phyloP scores from a whole-genome alignment of 1,140 invertebrate genomes.

The Drosophila burlai region DNA sequence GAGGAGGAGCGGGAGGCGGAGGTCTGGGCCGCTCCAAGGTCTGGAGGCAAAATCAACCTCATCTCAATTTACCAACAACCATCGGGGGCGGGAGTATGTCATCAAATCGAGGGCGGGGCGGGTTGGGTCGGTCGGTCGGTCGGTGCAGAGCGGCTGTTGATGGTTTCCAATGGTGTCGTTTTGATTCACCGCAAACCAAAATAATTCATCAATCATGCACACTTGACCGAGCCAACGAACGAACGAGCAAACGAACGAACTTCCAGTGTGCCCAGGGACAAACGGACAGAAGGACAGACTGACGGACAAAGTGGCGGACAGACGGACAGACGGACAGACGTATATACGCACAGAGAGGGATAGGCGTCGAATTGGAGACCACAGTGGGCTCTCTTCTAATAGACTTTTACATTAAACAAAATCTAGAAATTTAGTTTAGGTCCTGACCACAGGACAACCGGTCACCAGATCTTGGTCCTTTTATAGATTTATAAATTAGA shows the following conservation, averaged over 20 bases:
- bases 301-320: not conserved
- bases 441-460: not conserved
- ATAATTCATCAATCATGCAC: slow-evolving; percentile 84
- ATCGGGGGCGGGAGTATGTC: slow-evolving; percentile 63
- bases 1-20: not conserved
- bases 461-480: no score
- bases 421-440: not conserved
- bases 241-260: slow-evolving; percentile 11
- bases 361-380: not conserved
- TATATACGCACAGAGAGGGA: no score
- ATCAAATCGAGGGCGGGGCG: slow-evolving; percentile 54
- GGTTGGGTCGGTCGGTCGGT: not conserved
- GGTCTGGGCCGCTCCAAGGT: slow-evolving; percentile 22
- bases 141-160: not conserved
- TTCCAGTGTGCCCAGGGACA: slow-evolving; percentile 1
- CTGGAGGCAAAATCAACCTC: slow-evolving; percentile 42
- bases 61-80: slow-evolving; percentile 68
- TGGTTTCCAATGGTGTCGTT: slow-evolving; percentile 71
- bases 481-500: not conserved
- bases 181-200: slow-evolving; percentile 82
- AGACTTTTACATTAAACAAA: not conserved
- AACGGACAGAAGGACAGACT: not conserved
- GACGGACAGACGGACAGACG: not conserved
- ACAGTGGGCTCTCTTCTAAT: not conserved
- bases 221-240: slow-evolving; percentile 64